phyloP scores from a whole-genome alignment of 2,888 invertebrate genomes.

The Trypoxylon attenuatum region DNA sequence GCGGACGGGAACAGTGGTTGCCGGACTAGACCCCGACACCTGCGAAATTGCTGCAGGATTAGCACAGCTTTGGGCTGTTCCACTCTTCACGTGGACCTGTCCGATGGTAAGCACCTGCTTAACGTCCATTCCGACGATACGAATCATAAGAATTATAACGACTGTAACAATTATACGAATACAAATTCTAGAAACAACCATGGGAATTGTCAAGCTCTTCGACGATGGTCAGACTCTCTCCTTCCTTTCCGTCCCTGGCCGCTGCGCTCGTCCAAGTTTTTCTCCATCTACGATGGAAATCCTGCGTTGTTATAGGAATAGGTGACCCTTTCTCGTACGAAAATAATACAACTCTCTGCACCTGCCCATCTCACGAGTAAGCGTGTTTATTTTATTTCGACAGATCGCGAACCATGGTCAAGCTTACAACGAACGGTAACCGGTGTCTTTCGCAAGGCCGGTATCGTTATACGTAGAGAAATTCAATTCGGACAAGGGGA shows the following conservation, averaged over 20 bases:
- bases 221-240: constrained; percentile 66
- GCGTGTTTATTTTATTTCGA: neutral
- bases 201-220: constrained; percentile 23
- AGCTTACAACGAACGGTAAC: constrained; percentile 76
- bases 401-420: constrained; percentile 78
- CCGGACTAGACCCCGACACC: constrained; percentile 75
- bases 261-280: constrained; percentile 75
- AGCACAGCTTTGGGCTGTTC: constrained; percentile 75
- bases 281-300: constrained; percentile 77
- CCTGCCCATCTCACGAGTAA: neutral
- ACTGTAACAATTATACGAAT: neutral
- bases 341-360: neutral
- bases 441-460: constrained; percentile 75
- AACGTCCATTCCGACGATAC: neutral
- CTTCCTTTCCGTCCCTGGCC: constrained; percentile 75
- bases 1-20: constrained; percentile 76
- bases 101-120: constrained; percentile 74
- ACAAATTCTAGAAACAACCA: constrained; percentile 38
- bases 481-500: constrained; percentile 74
- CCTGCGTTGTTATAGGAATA: constrained; percentile 76
- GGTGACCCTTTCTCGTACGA: constrained; percentile 73
- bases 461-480: constrained; percentile 76
- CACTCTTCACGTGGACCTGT: constrained; percentile 77
- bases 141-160: neutral
- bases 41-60: constrained; percentile 76